Evolutionary conservation across 2,888 invertebrate genomes (phyloP), one percentile per base, ranked within the genome.

Genomic region (Ochropacha duplaris): DNA sequence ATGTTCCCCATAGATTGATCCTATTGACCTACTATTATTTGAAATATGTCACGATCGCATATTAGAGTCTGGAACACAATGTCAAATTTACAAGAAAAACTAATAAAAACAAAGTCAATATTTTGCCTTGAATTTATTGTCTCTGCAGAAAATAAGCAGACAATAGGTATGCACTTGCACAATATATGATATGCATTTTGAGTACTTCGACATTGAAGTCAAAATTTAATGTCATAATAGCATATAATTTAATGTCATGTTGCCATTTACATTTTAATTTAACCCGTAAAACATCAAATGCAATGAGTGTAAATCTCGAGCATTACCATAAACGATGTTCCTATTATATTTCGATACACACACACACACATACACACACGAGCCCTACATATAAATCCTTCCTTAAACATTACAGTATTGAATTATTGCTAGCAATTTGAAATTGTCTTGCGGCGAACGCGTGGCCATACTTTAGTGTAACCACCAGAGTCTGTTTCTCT

Each of bases 371-470:
- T 77, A 79, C 71, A 72, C 73, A 70, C 71, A 69, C 65, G 71
- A 64, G 71, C 71, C 82, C 83, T 84, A 84, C 85, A 83, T 86
- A 84, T 86, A 86, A 83, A 83, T 79, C 79, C 83, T 80, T 83
- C 78, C 78, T 75, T 79, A 78, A 76, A 81, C 80, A 82, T 83
- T 84, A 80, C 78, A 63, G 65, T 71, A 72, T 74, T 84, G 83
- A 86, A 83, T 84, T 87, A 87, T 87, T 76, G 81, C 79, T 68
- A 63, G 85, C 82, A 84, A 86, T 86, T 87, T 86, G 79, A 84
- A 85, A 81, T 84, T 85, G 86, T 86, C 86, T 86, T 76, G 84
- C 77, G 86, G 86, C 84, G 74, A 65, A 64, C 72, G 72, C 69
- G 65, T 63, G 76, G 67, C 57, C 8, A 31, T 50, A 34, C 22